Evolutionary conservation across 2,113 vertebrate species (phyloP).

Genomic region (Spea bombifrons): DNA sequence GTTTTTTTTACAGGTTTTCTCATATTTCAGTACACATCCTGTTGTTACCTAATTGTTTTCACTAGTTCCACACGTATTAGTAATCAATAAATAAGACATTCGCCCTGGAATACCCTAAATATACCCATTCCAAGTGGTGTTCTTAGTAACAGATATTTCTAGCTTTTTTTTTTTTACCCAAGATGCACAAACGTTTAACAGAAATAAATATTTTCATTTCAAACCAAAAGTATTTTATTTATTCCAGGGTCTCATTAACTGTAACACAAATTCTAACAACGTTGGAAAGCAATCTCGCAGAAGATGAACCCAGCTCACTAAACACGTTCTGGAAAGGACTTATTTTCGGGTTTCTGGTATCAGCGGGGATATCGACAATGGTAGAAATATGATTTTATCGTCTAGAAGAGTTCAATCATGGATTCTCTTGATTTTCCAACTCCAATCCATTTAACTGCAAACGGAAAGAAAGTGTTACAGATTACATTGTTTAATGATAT

Average conservation of each 20-base stretch:
- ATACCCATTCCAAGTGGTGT: no score
- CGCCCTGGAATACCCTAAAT: neutral
- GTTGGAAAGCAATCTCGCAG: constrained; percentile 36
- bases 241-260: constrained; percentile 28
- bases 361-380: neutral
- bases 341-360: constrained; percentile 5
- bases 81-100: neutral
- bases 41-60: no score
- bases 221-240: constrained; percentile 15
- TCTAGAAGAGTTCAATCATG: constrained; percentile 96
- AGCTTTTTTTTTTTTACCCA: no score
- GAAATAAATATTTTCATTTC: constrained; percentile 14
- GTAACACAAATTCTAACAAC: constrained; percentile 50
- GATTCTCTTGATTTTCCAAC: constrained; percentile 97
- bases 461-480: constrained; percentile 33
- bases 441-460: constrained; percentile 94
- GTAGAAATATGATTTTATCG: constrained; percentile 30
- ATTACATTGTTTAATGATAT: neutral
- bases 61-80: no score
- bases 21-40: no score
- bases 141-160: no score
- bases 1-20: no score
- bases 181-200: neutral
- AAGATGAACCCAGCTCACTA: constrained; percentile 46
- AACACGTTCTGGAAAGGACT: neutral